A percentile compares a stretch with the other conserved stretches of the same genome.
These are phyloP conservation scores for Platyura marginata DNA, from an alignment of 1,140 invertebrate genomes.

Conservation along the genomic window DNA sequence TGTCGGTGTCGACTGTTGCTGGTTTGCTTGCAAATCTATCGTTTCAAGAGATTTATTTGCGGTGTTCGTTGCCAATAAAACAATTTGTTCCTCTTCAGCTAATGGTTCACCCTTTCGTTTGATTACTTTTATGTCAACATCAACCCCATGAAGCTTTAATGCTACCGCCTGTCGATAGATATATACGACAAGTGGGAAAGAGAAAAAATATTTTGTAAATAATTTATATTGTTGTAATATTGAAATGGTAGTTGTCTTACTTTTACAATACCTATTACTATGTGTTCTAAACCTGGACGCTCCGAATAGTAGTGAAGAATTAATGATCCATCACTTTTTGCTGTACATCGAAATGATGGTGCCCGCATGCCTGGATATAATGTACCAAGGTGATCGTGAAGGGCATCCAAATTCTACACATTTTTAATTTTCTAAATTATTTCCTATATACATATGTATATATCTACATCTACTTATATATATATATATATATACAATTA, in stretches of 20 bases:
- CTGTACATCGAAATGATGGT: constrained; percentile 80
- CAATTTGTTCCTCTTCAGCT: constrained; percentile 18
- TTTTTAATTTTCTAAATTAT: background rate
- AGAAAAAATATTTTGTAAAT: too few species aligned
- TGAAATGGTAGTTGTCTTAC: constrained; percentile 26
- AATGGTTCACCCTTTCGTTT: constrained; percentile 58
- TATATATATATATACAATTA: too few species aligned
- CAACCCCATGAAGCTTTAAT: constrained; percentile 74
- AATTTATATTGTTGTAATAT: too few species aligned
- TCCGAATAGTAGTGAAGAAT: constrained; percentile 87
- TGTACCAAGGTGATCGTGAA: constrained; percentile 85
- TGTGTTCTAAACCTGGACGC: constrained; percentile 76
- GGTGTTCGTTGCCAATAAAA: constrained; percentile 1
- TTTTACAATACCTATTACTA: constrained; percentile 89
- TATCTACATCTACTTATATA: too few species aligned
- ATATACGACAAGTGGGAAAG: too few species aligned
- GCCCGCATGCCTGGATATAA: constrained; percentile 86
- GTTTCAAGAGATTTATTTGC: background rate
- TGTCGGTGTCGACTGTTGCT: background rate
- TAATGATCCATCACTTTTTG: constrained; percentile 66
- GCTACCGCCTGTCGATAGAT: constrained; percentile 79
- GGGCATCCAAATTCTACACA: constrained; percentile 68
- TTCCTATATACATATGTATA: background rate
- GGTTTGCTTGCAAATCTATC: background rate
- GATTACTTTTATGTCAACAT: constrained; percentile 77